These are phyloP conservation scores for Metopia argyrocephala DNA, from an alignment of 2,888 invertebrate genomes.

Conservation along the genomic window DNA sequence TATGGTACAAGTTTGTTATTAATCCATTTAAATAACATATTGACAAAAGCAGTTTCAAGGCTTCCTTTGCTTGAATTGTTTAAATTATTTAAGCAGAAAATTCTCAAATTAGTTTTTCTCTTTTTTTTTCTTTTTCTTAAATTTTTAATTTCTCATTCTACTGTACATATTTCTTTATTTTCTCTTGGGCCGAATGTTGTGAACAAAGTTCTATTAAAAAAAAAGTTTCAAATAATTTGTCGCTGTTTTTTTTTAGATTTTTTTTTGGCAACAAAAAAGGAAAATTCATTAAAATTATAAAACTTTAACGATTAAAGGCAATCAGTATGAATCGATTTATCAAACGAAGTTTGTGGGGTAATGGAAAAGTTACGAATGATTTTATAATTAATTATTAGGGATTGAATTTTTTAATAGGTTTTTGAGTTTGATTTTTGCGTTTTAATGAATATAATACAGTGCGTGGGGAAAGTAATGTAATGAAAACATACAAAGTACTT, in stretches of 20 bases:
- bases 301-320: not conserved
- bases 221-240: not conserved
- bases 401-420: not conserved
- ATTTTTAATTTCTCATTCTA: not conserved
- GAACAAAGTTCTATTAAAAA: constrained; percentile 4
- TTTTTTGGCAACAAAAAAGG: not conserved
- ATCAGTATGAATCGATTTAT: constrained; percentile 2
- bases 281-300: constrained; percentile 11
- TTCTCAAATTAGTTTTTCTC: constrained; percentile 6
- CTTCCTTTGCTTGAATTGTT: constrained; percentile 2
- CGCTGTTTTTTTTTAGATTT: not conserved
- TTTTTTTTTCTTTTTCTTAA: constrained; percentile 5
- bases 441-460: not conserved
- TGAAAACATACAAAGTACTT: too few relatives aligned
- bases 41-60: not conserved
- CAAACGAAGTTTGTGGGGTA: not conserved
- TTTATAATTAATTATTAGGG: not conserved
- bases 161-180: not conserved
- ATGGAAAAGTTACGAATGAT: not conserved
- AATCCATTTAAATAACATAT: not conserved
- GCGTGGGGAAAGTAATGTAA: not conserved
- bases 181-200: not conserved
- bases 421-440: not conserved
- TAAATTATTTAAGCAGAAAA: constrained; percentile 24
- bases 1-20: too few relatives aligned